A percentile compares a stretch with the other conserved stretches of the same genome.
phyloP scores from a whole-genome alignment of 1,140 invertebrate genomes.

The Drosophila yakuba region DNA sequence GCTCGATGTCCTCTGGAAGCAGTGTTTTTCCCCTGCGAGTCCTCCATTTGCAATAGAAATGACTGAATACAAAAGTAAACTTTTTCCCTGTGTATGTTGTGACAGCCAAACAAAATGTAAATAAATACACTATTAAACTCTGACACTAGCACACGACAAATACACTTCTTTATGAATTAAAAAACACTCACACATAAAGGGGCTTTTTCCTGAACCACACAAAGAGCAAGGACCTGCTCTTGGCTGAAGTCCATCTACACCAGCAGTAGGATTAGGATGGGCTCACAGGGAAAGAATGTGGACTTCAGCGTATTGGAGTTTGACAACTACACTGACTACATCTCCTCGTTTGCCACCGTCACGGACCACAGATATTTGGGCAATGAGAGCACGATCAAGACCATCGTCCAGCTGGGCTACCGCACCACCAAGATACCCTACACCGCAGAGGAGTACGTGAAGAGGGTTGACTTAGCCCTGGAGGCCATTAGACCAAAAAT shows the following conservation, averaged over 20 bases:
- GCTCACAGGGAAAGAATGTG: slow-evolving; percentile 17
- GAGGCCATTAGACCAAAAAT: slow-evolving; percentile 60
- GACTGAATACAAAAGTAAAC: background rate
- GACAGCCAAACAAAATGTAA: slow-evolving; percentile 23
- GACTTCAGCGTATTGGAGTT: slow-evolving; percentile 61
- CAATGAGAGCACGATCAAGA: slow-evolving; percentile 15
- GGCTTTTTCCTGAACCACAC: background rate
- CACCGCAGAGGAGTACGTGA: slow-evolving; percentile 41
- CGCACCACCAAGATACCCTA: slow-evolving; percentile 65
- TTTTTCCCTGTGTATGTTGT: too few relatives aligned
- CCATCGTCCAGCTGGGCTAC: slow-evolving; percentile 70
- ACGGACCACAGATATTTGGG: slow-evolving; percentile 56
- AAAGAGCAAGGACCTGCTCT: background rate
- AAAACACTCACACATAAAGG: background rate
- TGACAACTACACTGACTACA: slow-evolving; percentile 63
- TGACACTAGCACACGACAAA: slow-evolving; percentile 1
- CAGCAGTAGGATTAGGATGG: slow-evolving; percentile 15
- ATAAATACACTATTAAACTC: background rate
- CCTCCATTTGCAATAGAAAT: background rate
- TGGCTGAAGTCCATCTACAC: slow-evolving; percentile 5
- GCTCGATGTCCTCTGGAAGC: background rate
- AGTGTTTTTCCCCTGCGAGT: background rate
- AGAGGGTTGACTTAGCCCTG: slow-evolving; percentile 46
- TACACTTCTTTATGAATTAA: background rate
- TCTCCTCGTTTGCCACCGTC: slow-evolving; percentile 59